Percentiles rank a stretch among this genome's conserved stretches.
Evolutionary conservation across 1,140 invertebrate genomes (phyloP).

Genomic region (Orius insidiosus): DNA sequence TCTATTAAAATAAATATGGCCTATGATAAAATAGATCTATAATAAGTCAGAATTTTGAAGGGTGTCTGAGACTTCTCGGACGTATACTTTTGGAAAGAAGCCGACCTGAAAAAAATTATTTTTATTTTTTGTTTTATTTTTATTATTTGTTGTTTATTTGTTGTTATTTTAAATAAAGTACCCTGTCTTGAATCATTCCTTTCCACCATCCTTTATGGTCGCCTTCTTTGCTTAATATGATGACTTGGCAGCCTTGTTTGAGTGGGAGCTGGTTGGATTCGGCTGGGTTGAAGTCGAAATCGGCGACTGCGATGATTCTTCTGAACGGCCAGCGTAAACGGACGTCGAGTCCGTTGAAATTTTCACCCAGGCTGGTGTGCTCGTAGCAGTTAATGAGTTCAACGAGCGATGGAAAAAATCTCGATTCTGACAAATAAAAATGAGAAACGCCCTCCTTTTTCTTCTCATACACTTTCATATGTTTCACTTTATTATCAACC

Average conservation of each 20-base stretch:
- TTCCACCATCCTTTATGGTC: constrained; percentile 71
- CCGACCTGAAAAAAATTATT: constrained; percentile 37
- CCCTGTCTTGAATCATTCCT: constrained; percentile 45
- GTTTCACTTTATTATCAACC: constrained; percentile 64
- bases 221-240: constrained; percentile 57
- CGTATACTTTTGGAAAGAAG: constrained; percentile 46
- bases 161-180: too few relatives aligned
- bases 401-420: constrained; percentile 74
- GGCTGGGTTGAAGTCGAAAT: constrained; percentile 53
- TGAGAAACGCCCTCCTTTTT: constrained; percentile 35
- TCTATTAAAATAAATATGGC: too few relatives aligned
- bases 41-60: background rate
- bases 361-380: constrained; percentile 69
- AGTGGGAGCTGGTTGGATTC: constrained; percentile 62
- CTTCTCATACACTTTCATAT: constrained; percentile 71
- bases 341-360: constrained; percentile 72
- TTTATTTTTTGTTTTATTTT: too few relatives aligned
- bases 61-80: constrained; percentile 28
- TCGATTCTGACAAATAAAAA: constrained; percentile 73
- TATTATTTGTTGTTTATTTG: too few relatives aligned
- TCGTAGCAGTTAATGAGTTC: constrained; percentile 84
- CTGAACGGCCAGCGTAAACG: constrained; percentile 56
- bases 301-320: constrained; percentile 50
- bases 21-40: too few relatives aligned
- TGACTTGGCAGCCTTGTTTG: constrained; percentile 56